Evolutionary conservation across 2,888 invertebrate genomes (phyloP).

Genomic region (Torymus tubicola): DNA sequence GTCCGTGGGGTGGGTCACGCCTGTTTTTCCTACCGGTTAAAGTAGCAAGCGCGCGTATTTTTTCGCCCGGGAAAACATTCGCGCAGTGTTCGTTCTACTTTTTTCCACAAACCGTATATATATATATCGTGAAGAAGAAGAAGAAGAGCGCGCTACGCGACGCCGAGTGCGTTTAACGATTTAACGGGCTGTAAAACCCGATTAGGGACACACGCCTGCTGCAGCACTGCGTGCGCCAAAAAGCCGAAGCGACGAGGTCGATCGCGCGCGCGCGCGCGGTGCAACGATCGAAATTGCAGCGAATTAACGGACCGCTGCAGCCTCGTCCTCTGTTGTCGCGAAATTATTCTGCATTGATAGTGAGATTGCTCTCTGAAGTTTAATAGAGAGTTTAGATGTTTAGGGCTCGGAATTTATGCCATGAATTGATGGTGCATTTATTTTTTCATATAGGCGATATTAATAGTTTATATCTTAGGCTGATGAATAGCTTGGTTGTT

Average conservation of each 20-base stretch:
- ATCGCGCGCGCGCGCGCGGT: neutral
- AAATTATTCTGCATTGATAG: too few species aligned
- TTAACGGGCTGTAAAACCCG: constrained; percentile 70
- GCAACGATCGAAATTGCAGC: constrained; percentile 23
- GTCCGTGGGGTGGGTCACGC: too few species aligned
- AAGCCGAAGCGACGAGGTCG: constrained; percentile 11
- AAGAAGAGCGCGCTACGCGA: constrained; percentile 51
- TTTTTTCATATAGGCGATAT: too few species aligned
- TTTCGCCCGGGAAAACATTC: constrained; percentile 47
- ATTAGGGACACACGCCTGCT: constrained; percentile 64
- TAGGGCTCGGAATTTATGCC: too few species aligned
- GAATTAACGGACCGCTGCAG: neutral
- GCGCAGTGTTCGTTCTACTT: constrained; percentile 29
- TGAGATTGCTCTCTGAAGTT: too few species aligned
- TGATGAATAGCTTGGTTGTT: too few species aligned
- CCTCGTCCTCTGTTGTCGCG: too few species aligned
- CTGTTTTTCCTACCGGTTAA: constrained; percentile 23
- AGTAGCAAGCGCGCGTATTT: constrained; percentile 12
- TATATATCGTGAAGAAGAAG: neutral
- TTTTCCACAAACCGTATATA: constrained; percentile 12
- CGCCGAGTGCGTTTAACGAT: constrained; percentile 64
- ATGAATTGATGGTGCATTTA: too few species aligned
- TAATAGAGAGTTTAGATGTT: too few species aligned
- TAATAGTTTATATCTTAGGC: too few species aligned
- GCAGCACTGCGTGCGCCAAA: neutral